Percentiles rank a stretch among this genome's conserved stretches.
phyloP scores from a whole-genome alignment of 2,113 vertebrate genomes.

The Rhabdornis inornatus region DNA sequence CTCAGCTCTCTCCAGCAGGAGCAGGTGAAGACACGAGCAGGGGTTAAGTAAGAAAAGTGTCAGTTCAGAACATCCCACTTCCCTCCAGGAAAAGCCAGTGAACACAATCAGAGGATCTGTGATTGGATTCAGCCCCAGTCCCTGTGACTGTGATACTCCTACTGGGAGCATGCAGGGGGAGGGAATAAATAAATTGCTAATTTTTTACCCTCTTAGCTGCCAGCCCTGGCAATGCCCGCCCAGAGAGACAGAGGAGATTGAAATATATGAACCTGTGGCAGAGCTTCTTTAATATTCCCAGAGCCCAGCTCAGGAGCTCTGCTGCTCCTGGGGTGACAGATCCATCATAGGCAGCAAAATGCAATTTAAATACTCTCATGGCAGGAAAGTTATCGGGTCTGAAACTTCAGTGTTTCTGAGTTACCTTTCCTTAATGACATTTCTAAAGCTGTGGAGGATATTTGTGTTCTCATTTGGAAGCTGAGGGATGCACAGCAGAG shows the following conservation, averaged over 20 bases:
- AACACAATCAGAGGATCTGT: neutral
- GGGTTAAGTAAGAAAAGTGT: neutral
- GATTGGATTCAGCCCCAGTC: neutral
- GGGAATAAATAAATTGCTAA: conserved; percentile 18
- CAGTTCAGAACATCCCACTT: neutral
- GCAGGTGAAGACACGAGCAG: accelerated
- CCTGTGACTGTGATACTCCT: neutral
- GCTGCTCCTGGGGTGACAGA: neutral
- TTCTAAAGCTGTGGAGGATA: neutral
- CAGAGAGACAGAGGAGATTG: conserved; percentile 14
- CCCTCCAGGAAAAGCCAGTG: neutral
- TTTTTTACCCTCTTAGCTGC: conserved; percentile 44
- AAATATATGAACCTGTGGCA: conserved; percentile 46
- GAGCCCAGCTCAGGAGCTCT: neutral
- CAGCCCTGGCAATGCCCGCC: neutral
- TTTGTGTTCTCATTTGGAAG: neutral
- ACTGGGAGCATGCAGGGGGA: neutral
- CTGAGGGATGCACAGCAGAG: neutral
- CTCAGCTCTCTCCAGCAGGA: neutral
- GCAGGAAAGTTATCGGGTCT: neutral
- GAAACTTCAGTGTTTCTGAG: neutral
- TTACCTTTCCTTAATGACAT: neutral
- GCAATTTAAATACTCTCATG: conserved; percentile 4
- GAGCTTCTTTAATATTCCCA: conserved; percentile 14
- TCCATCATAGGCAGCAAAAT: neutral